Evolutionary conservation across 1,140 invertebrate species (phyloP), one percentile per base, ranked within the genome.

Genomic region (Temnothorax curvispinosus): DNA sequence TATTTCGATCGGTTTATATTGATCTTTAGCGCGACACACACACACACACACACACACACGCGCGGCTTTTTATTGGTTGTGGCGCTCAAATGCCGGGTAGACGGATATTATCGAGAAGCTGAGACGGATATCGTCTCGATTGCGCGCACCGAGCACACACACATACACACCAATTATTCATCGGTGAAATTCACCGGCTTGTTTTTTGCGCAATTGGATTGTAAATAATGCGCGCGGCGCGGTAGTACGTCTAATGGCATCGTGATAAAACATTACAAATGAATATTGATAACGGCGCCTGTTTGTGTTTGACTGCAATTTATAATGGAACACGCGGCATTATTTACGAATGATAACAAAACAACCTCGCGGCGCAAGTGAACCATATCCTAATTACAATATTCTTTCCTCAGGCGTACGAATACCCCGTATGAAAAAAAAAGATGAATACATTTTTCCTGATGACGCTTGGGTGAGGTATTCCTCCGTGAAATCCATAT

Each of bases 201-300:
- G 41, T 58, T 74, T 60, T 47, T 50, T 60, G 69, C 69, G 56
- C 56, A n/a, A 74, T 62, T 75, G 41, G 21, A 60, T 74, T 35
- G 67, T 84, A 74, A 75, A 84, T 84, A 75, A 84, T 75, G 80
- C 69, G 41, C 80, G 41, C 80, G 54, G 21, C 15, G 69, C 69
- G 15, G 54, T 41, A 71, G 54, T 41, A 71, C 67, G 67, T 84
- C 69, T 84, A 84, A 74, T 27, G 27, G 56, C 67, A 60, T 84
- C 69, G 75, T 11, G 69, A 84, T 84, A 47, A 75, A 84, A 74
- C 80, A 84, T 84, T 84, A 84, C 69, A 75, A 84, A 84, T 84
- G 69, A 84, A 84, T 60, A 84, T 62, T 54, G 80, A 84, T 84
- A 84, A 74, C 80, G 71, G 27, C 21, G 11, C 27, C 80, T 72